Conservation (phyloP, 1,140 invertebrate species). For the Listronotus oregonensis region DNA sequence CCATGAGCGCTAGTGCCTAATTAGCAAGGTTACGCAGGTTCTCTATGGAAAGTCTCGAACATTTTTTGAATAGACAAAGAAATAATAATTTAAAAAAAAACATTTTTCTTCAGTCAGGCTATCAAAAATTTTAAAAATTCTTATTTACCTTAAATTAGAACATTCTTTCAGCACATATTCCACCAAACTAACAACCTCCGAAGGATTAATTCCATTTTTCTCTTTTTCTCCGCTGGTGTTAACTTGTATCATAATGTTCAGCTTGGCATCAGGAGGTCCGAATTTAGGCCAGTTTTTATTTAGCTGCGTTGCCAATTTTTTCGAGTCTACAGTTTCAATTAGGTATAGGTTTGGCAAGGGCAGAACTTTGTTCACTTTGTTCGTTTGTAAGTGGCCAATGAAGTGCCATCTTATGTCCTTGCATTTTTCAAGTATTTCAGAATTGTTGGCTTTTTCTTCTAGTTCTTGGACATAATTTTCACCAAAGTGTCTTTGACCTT, state of each 20-base stretch:
- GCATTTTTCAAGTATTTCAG: constrained; percentile 77
- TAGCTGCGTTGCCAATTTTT: constrained; percentile 79
- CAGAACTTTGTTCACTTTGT: constrained; percentile 88
- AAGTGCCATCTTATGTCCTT: constrained; percentile 97
- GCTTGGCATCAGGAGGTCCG: constrained; percentile 60
- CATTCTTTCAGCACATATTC: constrained; percentile 80
- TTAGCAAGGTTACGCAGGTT: no score
- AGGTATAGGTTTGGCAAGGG: constrained; percentile 74
- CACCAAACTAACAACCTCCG: constrained; percentile 68
- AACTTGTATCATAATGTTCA: constrained; percentile 91
- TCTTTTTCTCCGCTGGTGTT: constrained; percentile 96
- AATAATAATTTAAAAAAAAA: no score
- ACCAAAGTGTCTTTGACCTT: constrained; percentile 85
- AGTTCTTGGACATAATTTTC: constrained; percentile 98
- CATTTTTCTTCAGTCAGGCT: no score
- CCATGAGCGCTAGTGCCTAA: no score
- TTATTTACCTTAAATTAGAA: constrained; percentile 63
- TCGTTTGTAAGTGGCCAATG: constrained; percentile 93
- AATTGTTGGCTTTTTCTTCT: constrained; percentile 76
- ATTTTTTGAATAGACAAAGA: no score
- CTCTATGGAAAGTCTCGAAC: no score
- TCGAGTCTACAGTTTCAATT: constrained; percentile 87
- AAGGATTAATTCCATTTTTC: constrained; percentile 82
- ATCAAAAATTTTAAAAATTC: background rate
- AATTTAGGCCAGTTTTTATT: constrained; percentile 77